A percentile compares a stretch with the other conserved stretches of the same genome.
Evolutionary conservation across 2,113 vertebrate species (phyloP).

Genomic region (Callaeas wilsoni): DNA sequence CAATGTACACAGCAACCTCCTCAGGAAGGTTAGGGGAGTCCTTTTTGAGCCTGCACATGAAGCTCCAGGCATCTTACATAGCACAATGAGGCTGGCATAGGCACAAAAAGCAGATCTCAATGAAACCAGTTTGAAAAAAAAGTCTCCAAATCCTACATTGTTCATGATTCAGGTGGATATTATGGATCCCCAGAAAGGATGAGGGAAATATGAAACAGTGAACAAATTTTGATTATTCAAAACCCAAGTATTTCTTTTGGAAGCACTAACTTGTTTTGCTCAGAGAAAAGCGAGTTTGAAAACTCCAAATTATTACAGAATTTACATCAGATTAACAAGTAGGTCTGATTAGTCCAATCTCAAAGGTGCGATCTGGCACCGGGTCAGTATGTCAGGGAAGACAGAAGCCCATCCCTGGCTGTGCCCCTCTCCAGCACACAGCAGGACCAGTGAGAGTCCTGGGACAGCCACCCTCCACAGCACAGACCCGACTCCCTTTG

Average conservation of each 20-base stretch:
- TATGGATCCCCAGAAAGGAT: not conserved
- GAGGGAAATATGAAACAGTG: not conserved
- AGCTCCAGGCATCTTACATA: not conserved
- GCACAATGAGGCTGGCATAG: not conserved
- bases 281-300: not conserved
- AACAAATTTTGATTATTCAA: not conserved
- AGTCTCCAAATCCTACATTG: not conserved
- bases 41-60: not conserved
- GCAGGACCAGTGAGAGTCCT: not conserved
- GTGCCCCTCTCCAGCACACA: not conserved
- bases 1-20: not conserved
- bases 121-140: not conserved
- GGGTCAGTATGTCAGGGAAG: not conserved
- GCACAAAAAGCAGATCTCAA: not conserved
- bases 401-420: not conserved
- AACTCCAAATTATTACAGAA: not conserved
- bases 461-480: no score
- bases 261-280: not conserved
- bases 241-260: not conserved
- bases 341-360: not conserved
- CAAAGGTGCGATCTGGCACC: not conserved
- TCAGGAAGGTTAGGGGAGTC: not conserved
- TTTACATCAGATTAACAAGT: not conserved
- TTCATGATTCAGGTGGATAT: not conserved
- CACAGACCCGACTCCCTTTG: rapidly evolving